phyloP scores from a whole-genome alignment of 2,113 vertebrate genomes.

The Aplodontia rufa region DNA sequence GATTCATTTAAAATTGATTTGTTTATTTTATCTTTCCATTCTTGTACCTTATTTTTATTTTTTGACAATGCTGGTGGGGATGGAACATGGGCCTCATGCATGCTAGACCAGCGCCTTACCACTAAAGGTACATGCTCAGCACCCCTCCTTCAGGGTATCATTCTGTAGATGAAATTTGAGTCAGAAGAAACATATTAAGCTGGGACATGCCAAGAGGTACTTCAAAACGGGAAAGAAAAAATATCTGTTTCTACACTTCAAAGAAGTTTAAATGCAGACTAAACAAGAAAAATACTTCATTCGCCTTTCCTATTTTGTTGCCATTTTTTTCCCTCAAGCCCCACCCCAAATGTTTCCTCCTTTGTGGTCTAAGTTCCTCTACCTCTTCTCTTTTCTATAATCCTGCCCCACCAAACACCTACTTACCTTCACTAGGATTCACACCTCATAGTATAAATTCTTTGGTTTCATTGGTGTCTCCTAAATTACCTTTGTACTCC shows the following conservation, averaged over 20 bases:
- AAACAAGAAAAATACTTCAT: background rate
- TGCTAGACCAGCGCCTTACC: background rate
- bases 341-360: background rate
- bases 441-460: background rate
- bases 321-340: background rate
- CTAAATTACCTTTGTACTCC: background rate
- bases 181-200: slow-evolving; percentile 7
- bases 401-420: background rate
- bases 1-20: background rate
- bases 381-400: background rate
- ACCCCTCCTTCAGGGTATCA: background rate
- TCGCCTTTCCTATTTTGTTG: background rate
- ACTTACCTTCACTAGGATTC: background rate
- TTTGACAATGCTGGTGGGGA: background rate
- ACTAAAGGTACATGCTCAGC: background rate
- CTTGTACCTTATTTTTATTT: background rate
- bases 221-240: background rate
- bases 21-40: background rate
- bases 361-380: background rate
- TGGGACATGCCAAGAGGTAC: background rate
- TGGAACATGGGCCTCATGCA: background rate
- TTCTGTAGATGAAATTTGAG: background rate
- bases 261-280: background rate
- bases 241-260: background rate
- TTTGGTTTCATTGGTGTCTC: background rate